Base-by-base conservation (phyloP, 2,888 invertebrate species). In the Spatulosminthurus flaviceps region DNA sequence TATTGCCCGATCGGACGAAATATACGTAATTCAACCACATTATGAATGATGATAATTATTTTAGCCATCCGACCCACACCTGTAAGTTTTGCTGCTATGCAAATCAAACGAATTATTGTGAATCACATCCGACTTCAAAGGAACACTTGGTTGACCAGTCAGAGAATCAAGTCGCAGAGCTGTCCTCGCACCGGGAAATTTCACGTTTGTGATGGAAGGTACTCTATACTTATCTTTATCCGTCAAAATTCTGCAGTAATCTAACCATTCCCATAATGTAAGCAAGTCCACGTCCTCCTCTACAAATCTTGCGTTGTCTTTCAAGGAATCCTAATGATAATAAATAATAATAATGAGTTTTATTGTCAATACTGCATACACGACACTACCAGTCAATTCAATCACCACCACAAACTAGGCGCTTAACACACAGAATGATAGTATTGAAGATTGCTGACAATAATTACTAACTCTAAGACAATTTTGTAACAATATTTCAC, bases 221-320 rank as follows among this genome's bases (percentile, higher is more conserved):
- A 85, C 80, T 22, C 82, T 80, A 70, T 81, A 81, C 70, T 84
- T 85, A 66, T 84, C 85, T 72, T 84, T 92, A 86, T 93, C 92
- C 43, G 92, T 91, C 82, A 93, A 88, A 82, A 91, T 91, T 84
- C 91, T 90, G 89, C 94, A 92, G 80, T 92, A 89, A 82, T 92
- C 91, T 79, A 95, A 87, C 92, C 95, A 95, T 81, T 92, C 91
- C 97, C 97, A 97, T 21, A 96, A 90, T 81, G 92, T 93, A 85
- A 92, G 91, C 51, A 97, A 88, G 29, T 92, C 90, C 51, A 92
- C 91, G 86, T 94, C 93, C 74, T 88, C 87, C 19, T 87, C 86
- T 0, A 94, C 92, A 78, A 93, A 87, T 84, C 93, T 93, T 0
- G 93, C 94, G 88, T 96, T 95, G 87, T 93, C 92, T 88, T 92